Evolutionary conservation across 2,888 invertebrate species (phyloP).

Genomic region (Scrobipalpa atriplicella): DNA sequence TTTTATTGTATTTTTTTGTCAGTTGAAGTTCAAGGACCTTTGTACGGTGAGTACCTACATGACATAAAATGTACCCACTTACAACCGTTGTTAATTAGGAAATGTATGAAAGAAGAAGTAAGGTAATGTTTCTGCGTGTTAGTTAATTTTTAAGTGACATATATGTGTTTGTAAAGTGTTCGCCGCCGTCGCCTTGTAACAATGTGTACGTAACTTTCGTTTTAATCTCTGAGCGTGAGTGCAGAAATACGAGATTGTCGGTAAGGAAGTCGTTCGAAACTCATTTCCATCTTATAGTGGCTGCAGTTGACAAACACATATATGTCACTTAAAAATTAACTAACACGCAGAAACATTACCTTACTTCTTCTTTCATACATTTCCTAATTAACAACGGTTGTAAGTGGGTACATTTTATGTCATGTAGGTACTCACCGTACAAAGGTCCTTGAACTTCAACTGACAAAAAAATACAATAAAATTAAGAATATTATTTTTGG

Average conservation of each 20-base stretch:
- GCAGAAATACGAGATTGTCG: conserved; percentile 25
- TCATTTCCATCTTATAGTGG: conserved; percentile 39
- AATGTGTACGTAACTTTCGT: conserved; percentile 20
- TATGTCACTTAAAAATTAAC: conserved; percentile 27
- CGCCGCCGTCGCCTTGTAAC: conserved; percentile 1
- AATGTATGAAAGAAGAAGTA: conserved; percentile 15
- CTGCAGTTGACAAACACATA: conserved; percentile 37
- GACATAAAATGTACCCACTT: too few relatives aligned
- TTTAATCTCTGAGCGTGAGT: conserved; percentile 24
- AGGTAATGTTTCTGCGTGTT: conserved; percentile 22
- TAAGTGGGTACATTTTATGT: too few relatives aligned
- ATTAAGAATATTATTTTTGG: not conserved
- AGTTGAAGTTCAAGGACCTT: too few relatives aligned
- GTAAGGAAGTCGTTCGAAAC: conserved; percentile 37
- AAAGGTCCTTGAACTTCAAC: too few relatives aligned
- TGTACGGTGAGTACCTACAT: too few relatives aligned
- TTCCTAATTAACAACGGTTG: conserved; percentile 14
- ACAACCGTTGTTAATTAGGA: conserved; percentile 9
- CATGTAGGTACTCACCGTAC: too few relatives aligned
- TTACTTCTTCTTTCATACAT: conserved; percentile 10
- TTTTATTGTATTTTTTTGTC: not conserved
- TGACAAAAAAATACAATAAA: not conserved
- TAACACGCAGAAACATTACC: conserved; percentile 22
- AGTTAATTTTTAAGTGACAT: conserved; percentile 26
- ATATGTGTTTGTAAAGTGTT: conserved; percentile 26